Percentiles rank a stretch among this genome's conserved stretches.
These are phyloP conservation scores for Cordilura impudica DNA, from an alignment of 2,888 invertebrate genomes.

Conservation along the genomic window DNA sequence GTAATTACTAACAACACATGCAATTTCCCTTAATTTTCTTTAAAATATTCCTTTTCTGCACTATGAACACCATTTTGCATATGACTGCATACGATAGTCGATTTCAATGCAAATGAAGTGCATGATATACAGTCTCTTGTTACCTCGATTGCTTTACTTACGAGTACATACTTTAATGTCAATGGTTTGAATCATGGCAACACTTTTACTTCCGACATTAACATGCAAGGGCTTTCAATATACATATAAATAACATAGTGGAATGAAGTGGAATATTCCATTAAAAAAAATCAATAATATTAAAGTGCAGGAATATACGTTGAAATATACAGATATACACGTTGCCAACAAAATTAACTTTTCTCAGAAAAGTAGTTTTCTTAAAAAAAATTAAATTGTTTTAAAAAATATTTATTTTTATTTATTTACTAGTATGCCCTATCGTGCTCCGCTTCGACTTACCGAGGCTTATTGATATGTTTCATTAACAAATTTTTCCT, in stretches of 20 bases:
- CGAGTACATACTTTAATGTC: slow-evolving; percentile 27
- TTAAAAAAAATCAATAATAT: slow-evolving; percentile 11
- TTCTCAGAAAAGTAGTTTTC: neutral
- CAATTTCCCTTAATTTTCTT: too few species aligned
- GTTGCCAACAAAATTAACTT: neutral
- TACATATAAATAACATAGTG: neutral
- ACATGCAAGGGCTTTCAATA: neutral
- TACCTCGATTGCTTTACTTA: neutral
- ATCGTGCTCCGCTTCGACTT: too few species aligned
- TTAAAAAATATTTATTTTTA: too few species aligned
- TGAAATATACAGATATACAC: neutral
- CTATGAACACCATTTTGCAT: too few species aligned
- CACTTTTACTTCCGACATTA: slow-evolving; percentile 37
- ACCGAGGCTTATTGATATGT: too few species aligned
- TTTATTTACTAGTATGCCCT: too few species aligned
- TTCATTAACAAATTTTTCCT: too few species aligned
- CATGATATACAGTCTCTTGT: neutral
- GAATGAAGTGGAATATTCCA: neutral
- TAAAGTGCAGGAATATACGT: neutral
- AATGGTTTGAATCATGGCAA: slow-evolving; percentile 44
- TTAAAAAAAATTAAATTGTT: neutral
- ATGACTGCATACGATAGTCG: neutral
- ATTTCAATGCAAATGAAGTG: slow-evolving; percentile 36
- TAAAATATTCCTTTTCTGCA: too few species aligned
- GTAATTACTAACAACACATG: too few species aligned